Evolutionary conservation across 2,797 vertebrate species (phyloP), one percentile per base, ranked within the genome.

Genomic region (Hippoglossus hippoglossus): DNA sequence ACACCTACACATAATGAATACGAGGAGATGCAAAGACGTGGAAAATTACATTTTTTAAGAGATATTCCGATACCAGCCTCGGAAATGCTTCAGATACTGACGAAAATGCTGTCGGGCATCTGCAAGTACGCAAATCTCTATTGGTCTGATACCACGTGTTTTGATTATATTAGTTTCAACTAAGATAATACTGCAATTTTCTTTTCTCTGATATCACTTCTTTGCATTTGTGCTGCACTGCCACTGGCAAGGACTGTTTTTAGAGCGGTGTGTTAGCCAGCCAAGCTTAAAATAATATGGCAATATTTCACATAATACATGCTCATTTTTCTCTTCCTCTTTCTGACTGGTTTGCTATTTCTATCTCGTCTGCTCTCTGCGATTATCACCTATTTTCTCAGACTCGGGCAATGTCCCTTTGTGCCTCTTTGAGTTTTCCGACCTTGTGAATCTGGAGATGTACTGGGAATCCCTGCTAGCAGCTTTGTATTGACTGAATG

Each of bases 401-500:
- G 44, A 58, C 22, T 60, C 61, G 49, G 50, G 26, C 21, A 39
- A 7, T 36, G 58, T 56, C 65, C 72, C 68, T 28, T 34, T 69
- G 36, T 63, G 57, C 52, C 26, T 79, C 55, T 52, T 34, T 36
- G 58, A 47, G 60, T 64, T 67, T 74, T 68, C 56, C 54, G 67
- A 73, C 61, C 71, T 60, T 46, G 71, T 62, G 63, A 80, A 70
- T 69, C 15, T 3, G 47, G 41, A 77, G 58, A 78, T 82, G 83
- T 75, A 77, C 55, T 2, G 46, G 65, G 66, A 84, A 84, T 85
- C 72, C 66, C 46, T 65, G 73, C 71, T 10, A 36, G 60, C 60
- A 54, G 65, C 46, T 75, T 75, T 71, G 67, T 77, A 82, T 81
- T 77, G 85, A 88, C 75, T 83, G 55, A 81, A 69, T 73, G 72